These are phyloP conservation scores for Diachasmimorpha longicaudata DNA, from an alignment of 1,140 invertebrate species.

Conservation along the genomic window DNA sequence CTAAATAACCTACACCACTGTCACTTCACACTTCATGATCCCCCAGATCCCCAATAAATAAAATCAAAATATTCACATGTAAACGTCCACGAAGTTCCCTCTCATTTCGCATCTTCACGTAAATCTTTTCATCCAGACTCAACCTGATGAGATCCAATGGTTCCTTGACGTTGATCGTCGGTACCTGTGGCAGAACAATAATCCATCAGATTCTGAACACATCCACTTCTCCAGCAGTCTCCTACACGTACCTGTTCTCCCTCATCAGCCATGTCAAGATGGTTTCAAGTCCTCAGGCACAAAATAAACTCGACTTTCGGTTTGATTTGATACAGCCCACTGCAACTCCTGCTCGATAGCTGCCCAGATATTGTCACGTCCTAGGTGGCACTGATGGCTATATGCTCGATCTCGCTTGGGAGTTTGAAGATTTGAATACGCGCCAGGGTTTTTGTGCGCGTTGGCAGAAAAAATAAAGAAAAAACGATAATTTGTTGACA, in stretches of 20 bases:
- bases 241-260: constrained; percentile 54
- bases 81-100: constrained; percentile 91
- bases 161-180: constrained; percentile 92
- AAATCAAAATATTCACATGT: constrained; percentile 74
- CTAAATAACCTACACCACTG: too few relatives aligned
- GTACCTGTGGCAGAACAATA: constrained; percentile 64
- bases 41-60: neutral
- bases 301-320: neutral
- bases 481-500: too few relatives aligned
- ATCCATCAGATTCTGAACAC: constrained; percentile 15
- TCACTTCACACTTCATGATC: too few relatives aligned
- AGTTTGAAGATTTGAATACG: too few relatives aligned
- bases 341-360: too few relatives aligned
- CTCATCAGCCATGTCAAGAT: constrained; percentile 55
- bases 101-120: constrained; percentile 99
- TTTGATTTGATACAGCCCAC: too few relatives aligned
- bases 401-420: too few relatives aligned
- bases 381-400: too few relatives aligned
- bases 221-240: neutral
- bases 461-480: too few relatives aligned
- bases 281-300: too few relatives aligned
- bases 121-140: constrained; percentile 96
- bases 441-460: too few relatives aligned
- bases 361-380: too few relatives aligned
- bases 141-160: constrained; percentile 95